Conservation (phyloP, 2,888 invertebrate species). For the Idaea biselata region DNA sequence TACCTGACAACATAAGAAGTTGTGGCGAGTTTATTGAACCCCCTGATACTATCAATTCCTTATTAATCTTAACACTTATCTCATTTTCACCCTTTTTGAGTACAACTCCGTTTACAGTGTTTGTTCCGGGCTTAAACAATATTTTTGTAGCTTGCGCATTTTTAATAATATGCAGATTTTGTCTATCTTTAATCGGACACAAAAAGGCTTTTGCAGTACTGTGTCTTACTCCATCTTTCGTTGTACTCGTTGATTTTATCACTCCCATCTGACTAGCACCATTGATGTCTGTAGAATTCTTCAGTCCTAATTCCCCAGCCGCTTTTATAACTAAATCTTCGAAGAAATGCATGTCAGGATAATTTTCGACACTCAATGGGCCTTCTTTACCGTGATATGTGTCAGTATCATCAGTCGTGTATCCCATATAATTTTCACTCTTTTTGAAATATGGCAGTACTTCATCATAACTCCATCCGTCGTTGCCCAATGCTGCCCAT, state of each 20-base stretch:
- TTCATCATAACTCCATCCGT: conserved; percentile 80
- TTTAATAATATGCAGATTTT: conserved; percentile 71
- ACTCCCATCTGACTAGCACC: conserved; percentile 72
- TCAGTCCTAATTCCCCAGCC: conserved; percentile 65
- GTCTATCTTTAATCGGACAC: conserved; percentile 50
- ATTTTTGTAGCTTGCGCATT: conserved; percentile 77
- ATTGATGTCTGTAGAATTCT: conserved; percentile 56
- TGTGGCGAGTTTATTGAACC: conserved; percentile 77
- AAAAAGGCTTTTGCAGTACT: conserved; percentile 80
- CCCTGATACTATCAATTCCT: conserved; percentile 75
- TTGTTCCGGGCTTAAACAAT: conserved; percentile 70
- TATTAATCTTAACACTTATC: conserved; percentile 54
- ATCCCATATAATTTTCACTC: conserved; percentile 61
- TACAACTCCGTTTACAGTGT: conserved; percentile 63
- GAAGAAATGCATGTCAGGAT: conserved; percentile 31
- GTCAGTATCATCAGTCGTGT: conserved; percentile 30
- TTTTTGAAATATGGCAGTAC: conserved; percentile 75
- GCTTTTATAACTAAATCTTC: conserved; percentile 56
- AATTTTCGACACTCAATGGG: conserved; percentile 58
- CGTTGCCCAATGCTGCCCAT: conserved; percentile 78
- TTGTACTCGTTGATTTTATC: conserved; percentile 61
- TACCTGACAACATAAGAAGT: conserved; percentile 73
- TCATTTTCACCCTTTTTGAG: conserved; percentile 53
- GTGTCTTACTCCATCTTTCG: conserved; percentile 66
- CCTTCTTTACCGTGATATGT: conserved; percentile 61